These are phyloP conservation scores for Malacoraja senta DNA, from an alignment of 2,797 vertebrate species.

Conservation along the genomic window DNA sequence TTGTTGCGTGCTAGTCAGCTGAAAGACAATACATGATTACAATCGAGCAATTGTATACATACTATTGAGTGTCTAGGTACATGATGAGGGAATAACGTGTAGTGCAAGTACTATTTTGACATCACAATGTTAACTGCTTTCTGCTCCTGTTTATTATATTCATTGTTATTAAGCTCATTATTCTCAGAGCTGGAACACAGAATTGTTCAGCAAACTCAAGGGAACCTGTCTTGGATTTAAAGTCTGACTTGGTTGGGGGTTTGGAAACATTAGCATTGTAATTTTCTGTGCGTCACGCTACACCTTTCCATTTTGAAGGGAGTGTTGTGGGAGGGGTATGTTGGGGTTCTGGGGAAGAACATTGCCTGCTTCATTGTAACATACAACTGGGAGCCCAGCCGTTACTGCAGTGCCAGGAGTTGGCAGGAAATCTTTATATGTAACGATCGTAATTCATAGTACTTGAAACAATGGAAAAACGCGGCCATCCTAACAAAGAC, in stretches of 20 bases:
- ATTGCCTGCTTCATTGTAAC: neutral
- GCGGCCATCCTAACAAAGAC: neutral
- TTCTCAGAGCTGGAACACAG: neutral
- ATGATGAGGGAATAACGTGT: too few relatives aligned
- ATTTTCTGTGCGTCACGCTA: neutral
- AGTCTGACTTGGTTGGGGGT: neutral
- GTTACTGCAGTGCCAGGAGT: neutral
- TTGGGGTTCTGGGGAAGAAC: neutral
- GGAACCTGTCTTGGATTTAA: neutral
- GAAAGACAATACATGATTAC: too few relatives aligned
- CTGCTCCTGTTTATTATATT: neutral
- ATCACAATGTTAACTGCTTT: neutral
- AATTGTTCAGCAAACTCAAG: neutral
- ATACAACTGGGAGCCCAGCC: neutral
- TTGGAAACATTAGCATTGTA: neutral
- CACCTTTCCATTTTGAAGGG: neutral
- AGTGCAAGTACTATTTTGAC: neutral
- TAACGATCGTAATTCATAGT: neutral
- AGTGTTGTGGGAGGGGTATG: neutral
- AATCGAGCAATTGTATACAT: too few relatives aligned
- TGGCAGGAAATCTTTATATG: neutral
- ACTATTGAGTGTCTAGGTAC: too few relatives aligned
- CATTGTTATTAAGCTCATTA: neutral
- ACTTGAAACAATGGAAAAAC: neutral
- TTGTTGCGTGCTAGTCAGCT: too few relatives aligned